Conservation (phyloP, 2,888 invertebrate genomes). For the Ceraclea dissimilis region DNA sequence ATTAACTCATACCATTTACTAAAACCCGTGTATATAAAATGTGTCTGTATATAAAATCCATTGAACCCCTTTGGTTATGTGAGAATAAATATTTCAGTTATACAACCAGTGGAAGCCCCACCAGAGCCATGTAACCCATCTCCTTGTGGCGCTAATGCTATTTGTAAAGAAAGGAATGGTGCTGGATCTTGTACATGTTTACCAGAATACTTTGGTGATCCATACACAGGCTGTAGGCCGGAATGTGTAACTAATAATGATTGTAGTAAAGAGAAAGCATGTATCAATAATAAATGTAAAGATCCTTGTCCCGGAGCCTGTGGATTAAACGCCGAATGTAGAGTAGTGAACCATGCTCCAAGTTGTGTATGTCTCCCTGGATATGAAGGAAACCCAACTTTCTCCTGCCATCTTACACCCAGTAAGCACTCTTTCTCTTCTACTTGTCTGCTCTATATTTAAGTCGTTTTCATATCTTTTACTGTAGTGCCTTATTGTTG, state of each 20-base stretch:
- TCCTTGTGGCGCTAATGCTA: constrained; percentile 79
- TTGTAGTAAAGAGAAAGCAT: constrained; percentile 67
- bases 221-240: constrained; percentile 76
- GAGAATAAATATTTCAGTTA: constrained; percentile 33
- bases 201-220: constrained; percentile 79
- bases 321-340: constrained; percentile 72
- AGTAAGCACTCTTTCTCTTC: constrained; percentile 21
- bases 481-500: background rate
- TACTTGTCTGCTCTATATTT: background rate
- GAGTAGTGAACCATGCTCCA: constrained; percentile 74
- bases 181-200: constrained; percentile 79
- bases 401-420: constrained; percentile 40
- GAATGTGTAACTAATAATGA: constrained; percentile 82
- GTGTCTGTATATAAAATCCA: background rate
- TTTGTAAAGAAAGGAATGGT: constrained; percentile 74
- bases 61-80: background rate
- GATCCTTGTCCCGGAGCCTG: constrained; percentile 80
- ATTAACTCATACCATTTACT: background rate
- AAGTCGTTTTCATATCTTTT: constrained; percentile 5
- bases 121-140: constrained; percentile 75
- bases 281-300: constrained; percentile 76
- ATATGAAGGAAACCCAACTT: constrained; percentile 69
- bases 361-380: constrained; percentile 72
- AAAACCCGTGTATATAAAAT: background rate
- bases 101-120: constrained; percentile 55